Evolutionary conservation across 2,888 invertebrate species (phyloP), one percentile per base, ranked within the genome.

Genomic region (Ommatoiulus sabulosus): DNA sequence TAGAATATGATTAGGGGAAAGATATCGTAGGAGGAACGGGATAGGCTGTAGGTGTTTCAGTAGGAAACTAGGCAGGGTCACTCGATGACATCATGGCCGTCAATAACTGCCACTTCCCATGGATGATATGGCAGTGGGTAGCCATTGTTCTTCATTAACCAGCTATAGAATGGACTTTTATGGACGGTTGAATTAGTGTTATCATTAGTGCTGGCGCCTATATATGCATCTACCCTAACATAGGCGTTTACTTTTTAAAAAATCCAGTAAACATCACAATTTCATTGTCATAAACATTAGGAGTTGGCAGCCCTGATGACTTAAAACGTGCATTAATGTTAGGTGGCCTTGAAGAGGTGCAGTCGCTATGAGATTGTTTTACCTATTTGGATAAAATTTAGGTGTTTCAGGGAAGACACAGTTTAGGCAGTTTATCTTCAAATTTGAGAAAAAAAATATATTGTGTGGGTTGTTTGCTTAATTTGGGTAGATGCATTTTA

Each of bases 61-160:
- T 35, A 15, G 35, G 80, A 80, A 80, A 80, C 80, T 80, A 43
- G 80, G 80, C 80, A 80, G 80, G 80, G 80, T 80, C 35, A 80
- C 12, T 80, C 15, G 80, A 80, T 80, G 80, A 80, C 80, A 35
- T 80, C 80, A 80, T 80, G 80, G 35, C 12, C 80, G 15, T 80
- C 80, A 80, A 80, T 35, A 24, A 80, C 3, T 24, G 24, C 24
- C 35, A 24, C 15, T 72, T 72, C 24, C 80, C 80, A 80, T 43
- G 80, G 80, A 80, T 80, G 80, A 24, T 80, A 80, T 80, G 43
- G 80, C 15, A 35, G 80, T 80, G 80, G 80, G 80, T 12, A 80
- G 80, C 24, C 35, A 43, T 80, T 3, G 80, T 43, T 35, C 35
- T 80, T 80, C 80, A 43, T 80, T 35, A 80, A 35, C 35, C 80